Conservation (phyloP, 2,888 invertebrate genomes). For the Chironomus tentans region DNA sequence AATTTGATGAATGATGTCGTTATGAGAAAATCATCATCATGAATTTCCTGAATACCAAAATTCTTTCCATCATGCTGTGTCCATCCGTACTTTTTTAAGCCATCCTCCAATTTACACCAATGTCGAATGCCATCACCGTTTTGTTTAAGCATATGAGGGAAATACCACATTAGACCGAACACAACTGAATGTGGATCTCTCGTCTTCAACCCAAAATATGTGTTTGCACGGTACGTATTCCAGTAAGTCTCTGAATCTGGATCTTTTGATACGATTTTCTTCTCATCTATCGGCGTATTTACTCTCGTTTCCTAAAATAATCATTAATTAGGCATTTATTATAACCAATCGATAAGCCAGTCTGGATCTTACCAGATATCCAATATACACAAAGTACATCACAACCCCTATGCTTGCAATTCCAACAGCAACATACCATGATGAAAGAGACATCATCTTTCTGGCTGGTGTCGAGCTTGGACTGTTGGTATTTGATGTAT, state of each 20-base stretch:
- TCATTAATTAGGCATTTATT: background rate
- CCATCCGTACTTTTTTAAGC: constrained; percentile 79
- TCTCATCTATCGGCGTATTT: constrained; percentile 71
- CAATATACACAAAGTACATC: constrained; percentile 64
- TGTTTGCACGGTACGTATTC: constrained; percentile 86
- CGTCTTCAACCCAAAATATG: constrained; percentile 86
- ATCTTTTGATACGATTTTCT: constrained; percentile 64
- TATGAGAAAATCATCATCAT: constrained; percentile 67
- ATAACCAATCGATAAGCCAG: background rate
- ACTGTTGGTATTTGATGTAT: background rate
- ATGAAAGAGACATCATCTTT: constrained; percentile 5
- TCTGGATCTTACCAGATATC: constrained; percentile 49
- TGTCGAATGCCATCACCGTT: constrained; percentile 77
- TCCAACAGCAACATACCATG: constrained; percentile 54
- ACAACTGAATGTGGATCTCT: constrained; percentile 81
- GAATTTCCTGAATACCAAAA: constrained; percentile 85
- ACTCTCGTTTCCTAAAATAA: constrained; percentile 61
- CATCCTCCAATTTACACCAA: constrained; percentile 86
- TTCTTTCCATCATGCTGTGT: constrained; percentile 81
- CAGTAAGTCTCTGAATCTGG: constrained; percentile 76
- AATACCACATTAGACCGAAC: constrained; percentile 96
- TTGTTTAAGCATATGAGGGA: constrained; percentile 55
- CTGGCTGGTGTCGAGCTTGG: background rate
- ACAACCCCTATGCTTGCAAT: constrained; percentile 58
- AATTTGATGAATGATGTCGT: constrained; percentile 84